Evolutionary conservation across 1,140 invertebrate species (phyloP), one percentile per base, ranked within the genome.

Genomic region (Cardiocondyla obscurior): DNA sequence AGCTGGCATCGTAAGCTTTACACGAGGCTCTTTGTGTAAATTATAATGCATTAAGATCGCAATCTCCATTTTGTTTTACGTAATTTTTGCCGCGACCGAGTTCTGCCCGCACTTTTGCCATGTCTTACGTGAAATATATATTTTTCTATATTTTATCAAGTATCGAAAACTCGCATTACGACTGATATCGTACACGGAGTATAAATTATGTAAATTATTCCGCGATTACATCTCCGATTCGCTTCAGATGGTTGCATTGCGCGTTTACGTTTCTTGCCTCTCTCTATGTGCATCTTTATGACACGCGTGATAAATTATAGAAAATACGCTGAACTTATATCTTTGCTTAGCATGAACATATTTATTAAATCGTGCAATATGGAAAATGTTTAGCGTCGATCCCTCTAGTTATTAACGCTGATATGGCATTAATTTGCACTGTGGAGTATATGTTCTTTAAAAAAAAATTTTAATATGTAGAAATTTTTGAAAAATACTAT

Each of bases 191-290:
- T 28, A 10, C 0, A 30, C 8, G 7, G n/a, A 7, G 5, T n/a
- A 62, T 62, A 62, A 46, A 46, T 30, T 76, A 25, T 36, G 28
- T 25, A 53, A 60, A 74, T 74, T 74, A 76, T 62, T 14, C 25
- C 28, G 19, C 19, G 19, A 36, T 62, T 44, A 42, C 5, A 22
- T 36, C 42, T 33, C 28, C 28, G 16, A 46, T 44, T 62, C 57
- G 28, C n/a, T 46, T 46, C 51, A 39, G 33, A 42, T 72, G n/a
- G 12, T 12, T 57, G 39, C 30, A 60, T 33, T 12, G 55, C 16
- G 16, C 28, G 55, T 44, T 74, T 60, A 53, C 22, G 36, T 53
- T 72, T 53, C n/a, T 62, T 46, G 39, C 25, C 28, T 76, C n/a
- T 76, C n/a, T 46, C 16, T 33, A 44, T 36, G 28, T 14, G 25